A percentile compares a stretch with the other conserved stretches of the same genome.
phyloP scores from a whole-genome alignment of 2,797 vertebrate species.

The Aphelocoma californica region DNA sequence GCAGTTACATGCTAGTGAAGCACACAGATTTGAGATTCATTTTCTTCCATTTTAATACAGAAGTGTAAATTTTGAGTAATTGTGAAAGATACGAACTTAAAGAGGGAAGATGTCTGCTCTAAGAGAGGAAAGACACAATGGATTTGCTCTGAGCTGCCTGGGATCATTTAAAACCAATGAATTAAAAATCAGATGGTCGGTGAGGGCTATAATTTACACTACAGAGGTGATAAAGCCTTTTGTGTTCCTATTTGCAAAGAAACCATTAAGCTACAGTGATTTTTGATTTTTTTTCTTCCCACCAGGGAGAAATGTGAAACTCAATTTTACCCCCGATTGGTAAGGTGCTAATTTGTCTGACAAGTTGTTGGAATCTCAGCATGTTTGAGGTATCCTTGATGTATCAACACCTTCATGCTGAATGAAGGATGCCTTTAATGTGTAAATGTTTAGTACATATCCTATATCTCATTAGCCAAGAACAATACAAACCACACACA shows the following conservation, averaged over 20 bases:
- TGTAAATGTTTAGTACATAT: conserved; percentile 83
- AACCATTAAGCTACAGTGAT: conserved; percentile 59
- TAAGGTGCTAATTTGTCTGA: conserved; percentile 91
- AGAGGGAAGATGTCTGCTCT: neutral
- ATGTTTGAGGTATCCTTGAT: conserved; percentile 92
- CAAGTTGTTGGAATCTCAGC: conserved; percentile 86
- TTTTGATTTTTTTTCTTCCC: conserved; percentile 53
- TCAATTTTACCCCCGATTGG: conserved; percentile 83
- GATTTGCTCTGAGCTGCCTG: conserved; percentile 25
- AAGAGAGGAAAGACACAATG: neutral
- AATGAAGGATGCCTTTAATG: conserved; percentile 85
- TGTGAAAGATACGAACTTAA: neutral
- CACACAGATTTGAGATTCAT: neutral
- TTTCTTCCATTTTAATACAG: neutral
- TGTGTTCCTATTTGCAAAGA: conserved; percentile 54
- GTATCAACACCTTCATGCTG: conserved; percentile 89
- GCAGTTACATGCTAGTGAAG: neutral
- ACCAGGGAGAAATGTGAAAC: conserved; percentile 82
- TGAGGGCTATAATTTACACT: conserved; percentile 53
- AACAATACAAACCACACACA: conserved; percentile 69
- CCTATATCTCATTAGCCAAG: conserved; percentile 86
- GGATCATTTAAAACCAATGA: conserved; percentile 67
- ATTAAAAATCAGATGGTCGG: conserved; percentile 56
- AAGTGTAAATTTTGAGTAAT: neutral
- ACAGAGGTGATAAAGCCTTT: conserved; percentile 50